phyloP scores from a whole-genome alignment of 2,113 vertebrate genomes.

The Ptyas mucosa region DNA sequence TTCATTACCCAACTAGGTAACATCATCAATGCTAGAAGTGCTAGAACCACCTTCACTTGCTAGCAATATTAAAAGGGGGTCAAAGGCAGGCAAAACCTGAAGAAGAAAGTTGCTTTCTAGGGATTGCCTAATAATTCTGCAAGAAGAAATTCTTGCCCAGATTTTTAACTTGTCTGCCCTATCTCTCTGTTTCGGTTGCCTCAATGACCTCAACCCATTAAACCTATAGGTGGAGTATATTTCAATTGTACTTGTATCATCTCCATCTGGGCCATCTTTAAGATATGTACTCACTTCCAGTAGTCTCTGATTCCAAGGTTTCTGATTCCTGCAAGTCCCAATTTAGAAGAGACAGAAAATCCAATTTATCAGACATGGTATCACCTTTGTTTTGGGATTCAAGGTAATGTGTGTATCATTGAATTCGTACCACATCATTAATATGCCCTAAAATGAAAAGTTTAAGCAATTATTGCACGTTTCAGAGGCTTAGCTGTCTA shows the following conservation, averaged over 20 bases:
- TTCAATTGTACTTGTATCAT: neutral
- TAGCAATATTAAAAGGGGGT: neutral
- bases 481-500: constrained; percentile 38
- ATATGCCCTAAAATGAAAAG: constrained; percentile 27
- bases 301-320: neutral
- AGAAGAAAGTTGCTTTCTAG: neutral
- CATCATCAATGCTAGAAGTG: neutral
- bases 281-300: neutral
- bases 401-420: neutral
- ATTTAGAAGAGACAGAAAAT: neutral
- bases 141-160: neutral
- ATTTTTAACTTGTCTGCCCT: neutral
- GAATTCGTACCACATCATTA: constrained; percentile 1
- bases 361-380: neutral
- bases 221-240: neutral
- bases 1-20: neutral
- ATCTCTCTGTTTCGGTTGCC: neutral
- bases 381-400: constrained; percentile 16
- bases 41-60: neutral
- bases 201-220: neutral
- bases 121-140: neutral
- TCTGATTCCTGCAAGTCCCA: neutral
- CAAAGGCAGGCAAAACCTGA: neutral
- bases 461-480: constrained; percentile 6
- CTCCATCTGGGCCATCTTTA: neutral